phyloP scores from a whole-genome alignment of 2,888 invertebrate species.

The Leucophora obtusa region DNA sequence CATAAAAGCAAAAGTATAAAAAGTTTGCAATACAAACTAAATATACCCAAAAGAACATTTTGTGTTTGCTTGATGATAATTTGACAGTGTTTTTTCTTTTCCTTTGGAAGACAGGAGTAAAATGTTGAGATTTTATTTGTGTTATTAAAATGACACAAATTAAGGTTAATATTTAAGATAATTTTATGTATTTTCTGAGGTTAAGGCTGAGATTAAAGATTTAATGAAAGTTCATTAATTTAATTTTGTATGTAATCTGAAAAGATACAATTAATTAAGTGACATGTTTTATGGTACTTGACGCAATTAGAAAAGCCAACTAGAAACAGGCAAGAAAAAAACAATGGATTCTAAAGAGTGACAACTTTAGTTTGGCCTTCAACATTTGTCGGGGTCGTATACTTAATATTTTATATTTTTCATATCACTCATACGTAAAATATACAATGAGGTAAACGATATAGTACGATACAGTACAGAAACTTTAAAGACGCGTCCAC shows the following conservation, averaged over 20 bases:
- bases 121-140: conserved; percentile 39
- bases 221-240: background rate
- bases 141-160: conserved; percentile 44
- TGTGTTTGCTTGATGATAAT: conserved; percentile 55
- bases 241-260: background rate
- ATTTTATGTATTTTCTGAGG: conserved; percentile 31
- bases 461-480: too few species aligned
- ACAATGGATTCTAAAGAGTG: too few species aligned
- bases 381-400: too few species aligned
- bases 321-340: too few species aligned
- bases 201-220: conserved; percentile 7
- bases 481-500: too few species aligned
- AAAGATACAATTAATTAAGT: background rate
- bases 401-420: too few species aligned
- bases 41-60: conserved; percentile 59
- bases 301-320: too few species aligned
- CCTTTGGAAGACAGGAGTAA: conserved; percentile 6
- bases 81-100: conserved; percentile 14
- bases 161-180: conserved; percentile 48
- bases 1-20: conserved; percentile 54
- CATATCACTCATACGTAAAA: too few species aligned
- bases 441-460: too few species aligned
- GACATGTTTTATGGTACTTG: too few species aligned
- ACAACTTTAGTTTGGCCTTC: too few species aligned
- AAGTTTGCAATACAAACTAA: conserved; percentile 20